Conservation (phyloP, 64 coral and sea anemone genomes). For the Dendrophyllia cribrosa region DNA sequence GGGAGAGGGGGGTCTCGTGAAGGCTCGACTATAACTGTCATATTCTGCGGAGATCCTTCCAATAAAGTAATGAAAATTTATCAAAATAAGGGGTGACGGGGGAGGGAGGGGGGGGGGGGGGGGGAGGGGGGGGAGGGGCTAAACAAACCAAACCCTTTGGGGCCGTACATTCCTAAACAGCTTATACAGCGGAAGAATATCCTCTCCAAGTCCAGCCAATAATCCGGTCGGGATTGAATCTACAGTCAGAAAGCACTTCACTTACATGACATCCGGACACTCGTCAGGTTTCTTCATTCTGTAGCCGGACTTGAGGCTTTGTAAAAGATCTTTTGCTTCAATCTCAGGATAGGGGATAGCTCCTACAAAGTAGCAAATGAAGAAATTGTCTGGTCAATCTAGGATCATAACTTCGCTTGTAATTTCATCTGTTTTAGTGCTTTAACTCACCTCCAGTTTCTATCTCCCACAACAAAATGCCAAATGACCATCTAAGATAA, state of each 20-base stretch:
- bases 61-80: too few relatives aligned
- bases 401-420: neutral
- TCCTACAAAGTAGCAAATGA: neutral
- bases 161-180: too few relatives aligned
- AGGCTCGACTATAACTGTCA: too few relatives aligned
- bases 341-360: constrained; percentile 38
- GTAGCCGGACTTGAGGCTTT: constrained; percentile 47
- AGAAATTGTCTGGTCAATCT: neutral
- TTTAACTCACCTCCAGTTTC: constrained; percentile 67
- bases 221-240: too few relatives aligned
- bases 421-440: neutral
- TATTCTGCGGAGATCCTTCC: too few relatives aligned
- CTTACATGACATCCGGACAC: constrained; percentile 55
- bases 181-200: too few relatives aligned
- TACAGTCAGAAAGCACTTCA: neutral
- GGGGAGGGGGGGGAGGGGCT: too few relatives aligned
- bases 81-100: too few relatives aligned
- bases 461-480: constrained; percentile 69
- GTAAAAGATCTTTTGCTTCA: constrained; percentile 22
- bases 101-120: too few relatives aligned
- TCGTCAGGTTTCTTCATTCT: constrained; percentile 40
- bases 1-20: too few relatives aligned
- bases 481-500: constrained; percentile 66
- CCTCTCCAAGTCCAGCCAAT: too few relatives aligned
- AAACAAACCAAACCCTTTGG: too few relatives aligned